phyloP scores from a whole-genome alignment of 2,113 vertebrate species.

The Ariopsis seemanni region DNA sequence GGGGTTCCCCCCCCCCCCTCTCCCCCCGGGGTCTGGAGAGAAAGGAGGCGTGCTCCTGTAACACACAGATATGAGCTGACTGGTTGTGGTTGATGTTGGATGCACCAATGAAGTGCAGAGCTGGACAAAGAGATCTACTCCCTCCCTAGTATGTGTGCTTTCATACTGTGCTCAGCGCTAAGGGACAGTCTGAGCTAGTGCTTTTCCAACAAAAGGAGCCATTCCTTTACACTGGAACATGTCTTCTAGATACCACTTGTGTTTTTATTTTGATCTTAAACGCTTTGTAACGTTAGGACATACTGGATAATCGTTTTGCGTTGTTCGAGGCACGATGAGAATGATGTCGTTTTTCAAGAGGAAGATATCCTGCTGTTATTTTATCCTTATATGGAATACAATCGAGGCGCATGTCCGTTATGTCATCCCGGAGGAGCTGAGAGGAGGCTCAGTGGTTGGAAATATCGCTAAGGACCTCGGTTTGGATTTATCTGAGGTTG shows the following conservation, averaged over 20 bases:
- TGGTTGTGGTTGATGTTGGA: conserved; percentile 29
- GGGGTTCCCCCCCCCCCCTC: too few relatives aligned
- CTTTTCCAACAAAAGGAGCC: conserved; percentile 32
- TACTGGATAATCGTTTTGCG: conserved; percentile 40
- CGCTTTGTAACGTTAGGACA: conserved; percentile 24
- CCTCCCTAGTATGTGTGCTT: conserved; percentile 61
- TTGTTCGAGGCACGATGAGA: conserved; percentile 31
- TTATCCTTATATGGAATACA: conserved; percentile 61
- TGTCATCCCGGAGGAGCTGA: conserved; percentile 72
- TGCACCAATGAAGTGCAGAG: conserved; percentile 69
- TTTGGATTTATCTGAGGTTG: conserved; percentile 72
- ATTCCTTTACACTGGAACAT: conserved; percentile 22
- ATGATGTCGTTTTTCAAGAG: conserved; percentile 43
- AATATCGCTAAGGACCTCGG: conserved; percentile 78
- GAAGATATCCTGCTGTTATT: conserved; percentile 60
- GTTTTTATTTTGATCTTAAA: conserved; percentile 5
- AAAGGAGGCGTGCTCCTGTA: conserved; percentile 34
- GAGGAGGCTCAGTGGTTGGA: conserved; percentile 71
- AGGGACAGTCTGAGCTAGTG: conserved; percentile 41
- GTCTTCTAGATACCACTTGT: neutral
- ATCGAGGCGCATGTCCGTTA: conserved; percentile 68
- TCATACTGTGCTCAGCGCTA: conserved; percentile 56
- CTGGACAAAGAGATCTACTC: conserved; percentile 71
- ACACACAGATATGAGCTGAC: conserved; percentile 11
- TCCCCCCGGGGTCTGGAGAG: neutral